Conservation (phyloP, 2,888 invertebrate genomes). For the Andrena trimmerana region DNA sequence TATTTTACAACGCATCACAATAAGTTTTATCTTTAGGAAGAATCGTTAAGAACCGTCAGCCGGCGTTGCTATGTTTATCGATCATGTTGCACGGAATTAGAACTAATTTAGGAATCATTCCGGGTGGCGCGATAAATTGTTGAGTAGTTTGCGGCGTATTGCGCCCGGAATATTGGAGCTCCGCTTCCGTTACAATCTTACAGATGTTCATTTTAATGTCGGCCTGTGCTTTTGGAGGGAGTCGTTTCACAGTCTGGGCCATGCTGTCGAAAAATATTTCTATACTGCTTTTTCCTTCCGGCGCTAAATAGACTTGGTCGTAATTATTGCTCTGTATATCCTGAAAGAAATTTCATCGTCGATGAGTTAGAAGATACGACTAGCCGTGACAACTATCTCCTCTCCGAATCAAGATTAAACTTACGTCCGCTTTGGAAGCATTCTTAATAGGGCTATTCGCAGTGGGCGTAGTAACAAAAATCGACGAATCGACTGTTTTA, state of each 20-base stretch:
- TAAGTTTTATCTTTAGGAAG: neutral
- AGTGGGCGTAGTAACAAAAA: slow-evolving; percentile 33
- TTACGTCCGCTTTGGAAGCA: slow-evolving; percentile 49
- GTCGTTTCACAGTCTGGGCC: slow-evolving; percentile 79
- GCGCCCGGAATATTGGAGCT: slow-evolving; percentile 72
- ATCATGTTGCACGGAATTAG: slow-evolving; percentile 83
- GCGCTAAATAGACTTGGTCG: slow-evolving; percentile 58
- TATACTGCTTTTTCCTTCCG: slow-evolving; percentile 74
- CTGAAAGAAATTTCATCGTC: slow-evolving; percentile 7
- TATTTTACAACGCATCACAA: slow-evolving; percentile 21
- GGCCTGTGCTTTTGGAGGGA: slow-evolving; percentile 80
- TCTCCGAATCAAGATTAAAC: neutral
- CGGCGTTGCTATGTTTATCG: slow-evolving; percentile 74
- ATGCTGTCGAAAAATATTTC: slow-evolving; percentile 82
- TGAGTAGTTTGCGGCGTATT: slow-evolving; percentile 69
- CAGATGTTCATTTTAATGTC: slow-evolving; percentile 82
- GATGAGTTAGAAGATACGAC: neutral
- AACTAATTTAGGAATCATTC: slow-evolving; percentile 82
- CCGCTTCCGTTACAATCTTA: slow-evolving; percentile 81
- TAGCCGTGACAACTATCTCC: neutral
- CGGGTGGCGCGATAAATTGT: slow-evolving; percentile 75
- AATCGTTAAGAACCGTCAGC: slow-evolving; percentile 33
- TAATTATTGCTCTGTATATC: slow-evolving; percentile 54
- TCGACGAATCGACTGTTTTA: slow-evolving; percentile 42
- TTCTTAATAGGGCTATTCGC: slow-evolving; percentile 20